These are phyloP conservation scores for Heliconius himera DNA, from an alignment of 1,140 invertebrate species.

Conservation along the genomic window DNA sequence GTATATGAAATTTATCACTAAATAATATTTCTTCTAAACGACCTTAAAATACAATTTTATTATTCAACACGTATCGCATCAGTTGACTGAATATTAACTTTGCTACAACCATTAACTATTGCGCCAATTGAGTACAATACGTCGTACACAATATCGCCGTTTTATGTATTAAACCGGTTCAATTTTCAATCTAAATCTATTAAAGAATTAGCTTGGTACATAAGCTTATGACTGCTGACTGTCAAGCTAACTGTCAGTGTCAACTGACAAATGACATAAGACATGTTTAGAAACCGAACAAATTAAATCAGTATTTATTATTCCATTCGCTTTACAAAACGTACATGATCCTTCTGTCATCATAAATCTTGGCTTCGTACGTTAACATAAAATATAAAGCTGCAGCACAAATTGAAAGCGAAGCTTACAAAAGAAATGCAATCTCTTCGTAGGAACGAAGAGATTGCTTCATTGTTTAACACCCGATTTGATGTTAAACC, in stretches of 20 bases:
- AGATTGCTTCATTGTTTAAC: too few species aligned
- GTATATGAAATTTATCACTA: background rate
- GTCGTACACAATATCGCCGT: conserved; percentile 25
- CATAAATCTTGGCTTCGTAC: too few species aligned
- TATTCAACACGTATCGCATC: conserved; percentile 25
- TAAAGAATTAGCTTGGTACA: conserved; percentile 11
- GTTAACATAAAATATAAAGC: too few species aligned
- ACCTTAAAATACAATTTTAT: conserved; percentile 13
- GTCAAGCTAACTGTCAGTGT: background rate
- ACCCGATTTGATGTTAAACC: too few species aligned
- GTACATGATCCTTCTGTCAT: too few species aligned
- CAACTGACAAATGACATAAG: background rate
- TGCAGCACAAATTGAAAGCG: too few species aligned
- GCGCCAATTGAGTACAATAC: conserved; percentile 38
- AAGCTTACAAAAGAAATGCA: too few species aligned
- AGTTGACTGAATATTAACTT: conserved; percentile 24
- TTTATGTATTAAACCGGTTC: conserved; percentile 38
- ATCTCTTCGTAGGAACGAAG: too few species aligned
- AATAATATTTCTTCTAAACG: conserved; percentile 19
- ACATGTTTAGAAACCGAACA: background rate
- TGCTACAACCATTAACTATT: conserved; percentile 32
- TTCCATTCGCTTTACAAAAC: too few species aligned
- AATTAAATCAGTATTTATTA: too few species aligned
- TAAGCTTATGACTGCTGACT: background rate
- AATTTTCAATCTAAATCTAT: conserved; percentile 33